Conservation (phyloP, 1,140 invertebrate species). For the Ips typographus region DNA sequence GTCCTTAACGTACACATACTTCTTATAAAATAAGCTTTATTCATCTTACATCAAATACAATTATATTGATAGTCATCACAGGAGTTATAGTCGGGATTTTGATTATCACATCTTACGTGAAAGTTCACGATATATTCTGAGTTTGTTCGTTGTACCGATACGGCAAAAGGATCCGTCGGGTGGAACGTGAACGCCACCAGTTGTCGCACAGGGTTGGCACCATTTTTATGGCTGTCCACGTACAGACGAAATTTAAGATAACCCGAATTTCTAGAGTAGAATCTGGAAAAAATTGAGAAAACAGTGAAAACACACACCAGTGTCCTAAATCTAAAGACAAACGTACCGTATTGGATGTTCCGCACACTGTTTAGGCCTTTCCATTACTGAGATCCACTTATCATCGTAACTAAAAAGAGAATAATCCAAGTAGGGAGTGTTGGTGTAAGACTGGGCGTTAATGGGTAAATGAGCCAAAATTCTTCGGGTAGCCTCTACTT, state of each 20-base stretch:
- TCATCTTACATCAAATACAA: slow-evolving; percentile 10
- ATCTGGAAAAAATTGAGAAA: slow-evolving; percentile 58
- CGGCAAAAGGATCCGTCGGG: slow-evolving; percentile 93
- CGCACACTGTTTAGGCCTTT: slow-evolving; percentile 90
- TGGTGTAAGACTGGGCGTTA: slow-evolving; percentile 91
- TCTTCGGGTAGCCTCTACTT: slow-evolving; percentile 84
- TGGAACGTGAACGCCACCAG: slow-evolving; percentile 98
- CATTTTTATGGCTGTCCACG: slow-evolving; percentile 68
- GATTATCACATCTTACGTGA: slow-evolving; percentile 69
- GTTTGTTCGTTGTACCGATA: slow-evolving; percentile 90
- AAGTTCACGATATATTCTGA: slow-evolving; percentile 97
- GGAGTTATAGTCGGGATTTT: slow-evolving; percentile 21
- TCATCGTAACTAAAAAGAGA: slow-evolving; percentile 95
- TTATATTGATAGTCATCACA: slow-evolving; percentile 24
- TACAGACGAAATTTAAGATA: slow-evolving; percentile 88
- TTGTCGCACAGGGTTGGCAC: slow-evolving; percentile 64
- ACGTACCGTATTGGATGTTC: slow-evolving; percentile 85
- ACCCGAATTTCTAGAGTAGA: slow-evolving; percentile 87
- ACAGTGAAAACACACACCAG: slow-evolving; percentile 42
- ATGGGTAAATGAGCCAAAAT: slow-evolving; percentile 91
- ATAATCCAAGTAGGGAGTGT: slow-evolving; percentile 91
- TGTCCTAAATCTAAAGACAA: neutral
- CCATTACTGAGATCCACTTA: slow-evolving; percentile 94
- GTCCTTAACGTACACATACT: no score
- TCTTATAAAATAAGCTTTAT: neutral